Evolutionary conservation across 2,113 vertebrate genomes (phyloP), one percentile per base, ranked within the genome.

Genomic region (Brachirus orientalis): DNA sequence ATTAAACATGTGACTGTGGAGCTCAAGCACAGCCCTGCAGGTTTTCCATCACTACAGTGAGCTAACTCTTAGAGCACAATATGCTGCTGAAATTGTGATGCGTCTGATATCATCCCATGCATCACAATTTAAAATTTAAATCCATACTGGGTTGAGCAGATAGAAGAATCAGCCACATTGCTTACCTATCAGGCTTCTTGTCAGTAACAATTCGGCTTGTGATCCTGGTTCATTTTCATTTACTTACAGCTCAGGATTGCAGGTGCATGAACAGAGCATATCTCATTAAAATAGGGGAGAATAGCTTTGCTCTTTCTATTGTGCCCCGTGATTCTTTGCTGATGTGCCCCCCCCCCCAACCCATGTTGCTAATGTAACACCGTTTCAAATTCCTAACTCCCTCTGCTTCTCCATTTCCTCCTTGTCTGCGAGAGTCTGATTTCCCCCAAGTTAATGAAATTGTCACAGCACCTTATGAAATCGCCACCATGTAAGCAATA

Each of bases 401-500:
- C 16, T 44, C 66, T 37, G 51, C 63, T 13, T 70, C 72, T 66
- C 56, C 62, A 62, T 72, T 70, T 72, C 68, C 63, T 46, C 61
- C 70, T 43, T 82, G 55, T 77, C 74, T 43, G 51, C 18, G 44
- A 84, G 70, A 72, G 41, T 79, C 80, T 69, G 72, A 92, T 89
- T 68, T 79, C 75, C 76, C 81, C 62, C 81, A 91, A 88, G 77
- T 62, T 91, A 90, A 93, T 90, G 92, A 88, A 84, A 81, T 91
- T 84, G 90, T 93, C 91, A 91, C 86, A 70, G 77, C 64, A 81
- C 90, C 90, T 94, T 91, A 89, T 87, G 91, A 94, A 94, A 92
- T 88, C 86, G 61, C 83, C 81, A 79, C 80, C 63, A 65, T 44
- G 82, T 90, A 88, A 93, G 91, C 75, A 91, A 87, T 79, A 93